Evolutionary conservation across 2,113 vertebrate species (phyloP), one percentile per base, ranked within the genome.

Genomic region (Sturnira hondurensis): DNA sequence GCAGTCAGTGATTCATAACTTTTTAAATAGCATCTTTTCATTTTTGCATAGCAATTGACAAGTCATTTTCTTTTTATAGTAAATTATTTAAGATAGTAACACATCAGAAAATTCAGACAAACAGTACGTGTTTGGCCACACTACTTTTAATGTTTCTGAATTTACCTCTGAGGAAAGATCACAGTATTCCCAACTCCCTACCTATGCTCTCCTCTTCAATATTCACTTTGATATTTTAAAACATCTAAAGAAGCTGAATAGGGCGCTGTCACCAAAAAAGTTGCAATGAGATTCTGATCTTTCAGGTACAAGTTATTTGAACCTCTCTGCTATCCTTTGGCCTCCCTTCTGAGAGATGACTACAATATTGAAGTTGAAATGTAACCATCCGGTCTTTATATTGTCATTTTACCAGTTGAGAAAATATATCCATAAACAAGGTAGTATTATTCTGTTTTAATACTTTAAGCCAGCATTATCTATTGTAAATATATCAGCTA

Each of bases 31-130:
- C 73, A 33, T 36, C 63, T 91, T 84, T 70, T 38, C 22, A 15
- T 26, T 86, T 94, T 94, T 83, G 47, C 41, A 41, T 68, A 90
- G 61, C 74, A 87, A 45, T 28, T 33, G 52, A 36, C 38, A 76
- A 76, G 45, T 82, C 43, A 65, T 89, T 85, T 95, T 92, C 73
- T 63, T 95, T 89, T 76, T 73, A 10, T 43, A 88, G 41, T 84
- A 90, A 13, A 83, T 92, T 90, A 77, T 86, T 92, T 71, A 81
- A 86, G 56, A 52, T 26, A 86, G 54, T 81, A 92, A 83, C 19
- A 85, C 70, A 47, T 36, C 22, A 77, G 70, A 81, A 95, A 76
- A 67, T 54, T 16, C 26, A 88, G 22, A 77, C 41, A 52, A 91
- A 5, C 43, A 76, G 38, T 28, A 70, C 47, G 31, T 54, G 7